Conservation (phyloP, 2,113 vertebrate species). For the Merops nubicus region DNA sequence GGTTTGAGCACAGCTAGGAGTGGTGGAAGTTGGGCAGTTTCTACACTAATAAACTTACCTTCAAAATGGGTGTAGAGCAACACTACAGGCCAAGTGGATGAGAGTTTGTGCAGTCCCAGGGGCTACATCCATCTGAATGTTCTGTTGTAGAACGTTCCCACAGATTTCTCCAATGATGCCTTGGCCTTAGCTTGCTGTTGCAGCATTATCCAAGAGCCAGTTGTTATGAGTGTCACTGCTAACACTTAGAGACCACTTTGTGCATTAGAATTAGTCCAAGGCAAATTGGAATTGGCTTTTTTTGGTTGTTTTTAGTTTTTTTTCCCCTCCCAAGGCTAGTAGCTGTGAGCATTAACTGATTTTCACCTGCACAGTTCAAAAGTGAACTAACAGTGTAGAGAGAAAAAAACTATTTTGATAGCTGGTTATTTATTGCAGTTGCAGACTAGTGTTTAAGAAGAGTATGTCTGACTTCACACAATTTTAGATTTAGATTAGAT, state of each 20-base stretch:
- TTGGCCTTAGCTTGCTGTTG: not conserved
- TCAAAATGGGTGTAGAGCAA: not conserved
- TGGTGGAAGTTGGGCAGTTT: not conserved
- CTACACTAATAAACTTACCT: not conserved
- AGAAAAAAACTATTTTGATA: not conserved
- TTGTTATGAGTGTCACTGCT: not conserved
- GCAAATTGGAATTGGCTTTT: no score
- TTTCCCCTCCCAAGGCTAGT: not conserved
- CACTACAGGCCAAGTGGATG: not conserved
- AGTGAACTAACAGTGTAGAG: not conserved
- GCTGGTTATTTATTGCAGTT: not conserved
- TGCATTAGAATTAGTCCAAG: not conserved
- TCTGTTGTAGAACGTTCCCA: not conserved
- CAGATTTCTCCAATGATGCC: not conserved
- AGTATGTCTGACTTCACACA: not conserved
- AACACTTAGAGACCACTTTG: not conserved
- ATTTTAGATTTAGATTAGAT: not conserved
- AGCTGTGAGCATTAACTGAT: not conserved
- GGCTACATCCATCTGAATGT: not conserved
- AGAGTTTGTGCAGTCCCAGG: not conserved
- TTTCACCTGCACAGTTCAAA: not conserved
- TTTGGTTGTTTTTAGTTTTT: no score
- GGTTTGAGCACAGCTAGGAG: fast-evolving
- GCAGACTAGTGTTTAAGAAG: not conserved
- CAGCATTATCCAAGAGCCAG: not conserved